These are phyloP conservation scores for Pristis pectinata DNA, from an alignment of 2,797 vertebrate genomes.

Conservation along the genomic window DNA sequence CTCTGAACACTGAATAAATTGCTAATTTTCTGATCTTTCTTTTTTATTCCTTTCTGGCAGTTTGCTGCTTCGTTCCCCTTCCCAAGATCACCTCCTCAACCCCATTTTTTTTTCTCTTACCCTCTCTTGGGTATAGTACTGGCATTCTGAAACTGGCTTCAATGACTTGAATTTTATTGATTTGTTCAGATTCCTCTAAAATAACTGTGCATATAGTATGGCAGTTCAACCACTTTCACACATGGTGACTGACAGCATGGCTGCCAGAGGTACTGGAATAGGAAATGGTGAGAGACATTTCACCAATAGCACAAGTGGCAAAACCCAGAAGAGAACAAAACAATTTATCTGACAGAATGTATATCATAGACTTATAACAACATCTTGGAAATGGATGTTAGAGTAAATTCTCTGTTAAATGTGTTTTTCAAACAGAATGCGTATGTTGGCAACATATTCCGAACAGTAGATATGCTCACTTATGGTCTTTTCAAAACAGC, in stretches of 20 bases:
- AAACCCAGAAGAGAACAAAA: neutral
- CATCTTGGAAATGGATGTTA: neutral
- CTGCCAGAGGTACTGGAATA: neutral
- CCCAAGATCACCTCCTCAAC: neutral
- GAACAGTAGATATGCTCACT: neutral
- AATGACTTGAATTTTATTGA: neutral
- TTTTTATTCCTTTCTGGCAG: neutral
- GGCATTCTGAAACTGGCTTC: neutral
- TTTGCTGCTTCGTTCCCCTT: neutral
- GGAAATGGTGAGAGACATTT: conserved; percentile 18
- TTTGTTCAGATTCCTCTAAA: neutral
- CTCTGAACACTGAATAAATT: neutral
- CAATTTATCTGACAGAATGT: neutral
- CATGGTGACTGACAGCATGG: neutral
- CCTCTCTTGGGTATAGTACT: neutral
- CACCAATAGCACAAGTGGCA: neutral
- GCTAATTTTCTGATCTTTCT: neutral
- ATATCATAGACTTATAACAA: neutral
- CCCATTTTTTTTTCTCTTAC: neutral
- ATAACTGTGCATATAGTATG: neutral
- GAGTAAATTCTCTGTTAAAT: neutral
- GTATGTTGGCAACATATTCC: neutral
- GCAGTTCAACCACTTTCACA: neutral
- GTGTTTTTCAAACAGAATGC: neutral
- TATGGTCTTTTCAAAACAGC: neutral